phyloP scores from a whole-genome alignment of 2,113 vertebrate genomes.

The Siniperca knerii region DNA sequence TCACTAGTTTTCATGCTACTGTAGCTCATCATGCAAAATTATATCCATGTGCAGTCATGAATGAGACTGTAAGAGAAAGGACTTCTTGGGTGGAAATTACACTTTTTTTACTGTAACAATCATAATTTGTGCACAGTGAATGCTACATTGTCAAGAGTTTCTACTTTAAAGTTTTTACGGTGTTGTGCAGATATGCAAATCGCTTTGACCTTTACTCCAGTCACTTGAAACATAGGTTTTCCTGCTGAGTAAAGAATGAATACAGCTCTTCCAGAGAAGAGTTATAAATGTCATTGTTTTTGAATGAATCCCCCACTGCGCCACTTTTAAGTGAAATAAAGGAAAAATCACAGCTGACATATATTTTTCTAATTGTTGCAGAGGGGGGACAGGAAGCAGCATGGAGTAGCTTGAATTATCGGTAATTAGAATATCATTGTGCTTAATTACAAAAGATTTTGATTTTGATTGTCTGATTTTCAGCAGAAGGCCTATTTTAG shows the following conservation, averaged over 20 bases:
- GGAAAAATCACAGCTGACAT: constrained; percentile 90
- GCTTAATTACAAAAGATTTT: constrained; percentile 98
- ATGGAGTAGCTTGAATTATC: constrained; percentile 93
- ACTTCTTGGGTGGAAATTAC: constrained; percentile 34
- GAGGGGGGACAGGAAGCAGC: constrained; percentile 89
- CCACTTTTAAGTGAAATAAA: constrained; percentile 92
- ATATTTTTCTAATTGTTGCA: constrained; percentile 96
- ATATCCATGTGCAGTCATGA: constrained; percentile 14
- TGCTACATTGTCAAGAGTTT: constrained; percentile 51
- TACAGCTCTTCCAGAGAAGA: constrained; percentile 81
- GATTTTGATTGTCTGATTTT: constrained; percentile 98
- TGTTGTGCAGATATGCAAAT: constrained; percentile 71
- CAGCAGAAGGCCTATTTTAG: constrained; percentile 90
- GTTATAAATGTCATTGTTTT: constrained; percentile 86
- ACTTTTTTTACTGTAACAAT: constrained; percentile 21
- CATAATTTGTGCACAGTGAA: constrained; percentile 48
- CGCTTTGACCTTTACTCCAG: constrained; percentile 64
- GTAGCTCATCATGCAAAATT: constrained; percentile 33
- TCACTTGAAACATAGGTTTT: constrained; percentile 69
- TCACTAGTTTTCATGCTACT: constrained; percentile 36
- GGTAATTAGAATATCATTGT: constrained; percentile 97
- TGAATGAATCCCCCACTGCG: constrained; percentile 90
- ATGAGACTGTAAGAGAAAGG: not conserved
- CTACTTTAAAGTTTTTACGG: constrained; percentile 35
- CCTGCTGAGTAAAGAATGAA: constrained; percentile 65